Base-by-base conservation (phyloP, 2,113 vertebrate genomes). In the Rhabdomys dilectus region DNA sequence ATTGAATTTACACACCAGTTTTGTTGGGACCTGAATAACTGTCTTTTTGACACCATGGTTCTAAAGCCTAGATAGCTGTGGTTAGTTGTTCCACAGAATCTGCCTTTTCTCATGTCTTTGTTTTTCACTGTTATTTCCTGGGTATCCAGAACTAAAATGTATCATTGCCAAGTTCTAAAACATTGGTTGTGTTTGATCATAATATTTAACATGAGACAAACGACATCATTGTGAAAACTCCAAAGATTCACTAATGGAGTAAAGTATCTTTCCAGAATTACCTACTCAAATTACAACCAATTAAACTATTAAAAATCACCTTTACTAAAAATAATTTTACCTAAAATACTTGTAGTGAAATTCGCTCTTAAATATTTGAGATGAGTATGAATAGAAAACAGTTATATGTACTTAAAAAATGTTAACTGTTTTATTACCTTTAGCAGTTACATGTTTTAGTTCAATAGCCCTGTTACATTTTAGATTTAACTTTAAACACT, bases 401-500 rank as follows among this genome's bases (percentile, higher is more conserved):
- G 5, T 88, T 73, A 48, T 70, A 15, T 1, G 7, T 3, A n/a
- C 9, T 85, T n/a, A 16, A 34, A 70, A 87, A 77, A 17, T 77
- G 45, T 82, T 92, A 73, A 62, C 36, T 48, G 22, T 85, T 95
- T 85, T 42, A 96, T 81, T 93, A 66, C 78, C 42, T 94, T 89
- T 92, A 45, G n/a, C 60, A 91, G 91, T 66, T 66, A 13, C 11
- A 36, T 94, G 70, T 73, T 96, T 92, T 12, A 95, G 56, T 84
- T 58, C 22, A 42, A 34, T 66, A 11, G 64, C 29, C 12, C 29
- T 58, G 88, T 70, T 91, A 11, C 36, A 51, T 93, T 94, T 89
- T 70, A 89, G 17, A 68, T 88, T 39, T 76, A 89, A 89, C 42
- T 94, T 68, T 92, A 88, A 94, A 77, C 93, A 89, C 64, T 91